These are phyloP conservation scores for Octomys mimax DNA, from an alignment of 2,797 vertebrate species.

Conservation along the genomic window DNA sequence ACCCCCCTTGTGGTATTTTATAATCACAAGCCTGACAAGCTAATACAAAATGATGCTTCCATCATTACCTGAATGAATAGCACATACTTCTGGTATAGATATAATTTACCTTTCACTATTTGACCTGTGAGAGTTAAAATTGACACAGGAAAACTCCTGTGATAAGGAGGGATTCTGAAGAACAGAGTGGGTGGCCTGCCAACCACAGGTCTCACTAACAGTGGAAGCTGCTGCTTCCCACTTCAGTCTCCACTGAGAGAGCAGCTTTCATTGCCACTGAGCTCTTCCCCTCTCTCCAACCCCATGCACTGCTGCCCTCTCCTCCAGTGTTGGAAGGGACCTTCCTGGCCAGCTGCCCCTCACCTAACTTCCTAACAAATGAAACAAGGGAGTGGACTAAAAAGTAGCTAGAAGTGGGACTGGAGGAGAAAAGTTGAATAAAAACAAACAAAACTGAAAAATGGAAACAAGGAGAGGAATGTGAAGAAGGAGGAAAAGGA, in stretches of 20 bases:
- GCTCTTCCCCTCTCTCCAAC: not conserved
- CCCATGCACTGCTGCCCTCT: not conserved
- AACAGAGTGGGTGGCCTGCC: not conserved
- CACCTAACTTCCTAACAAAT: not conserved
- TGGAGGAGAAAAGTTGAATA: not conserved
- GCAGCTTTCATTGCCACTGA: not conserved
- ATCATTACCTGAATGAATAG: not conserved
- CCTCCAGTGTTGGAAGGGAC: not conserved
- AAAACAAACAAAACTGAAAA: conserved; percentile 48
- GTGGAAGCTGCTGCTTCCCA: not conserved
- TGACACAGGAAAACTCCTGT: conserved; percentile 35
- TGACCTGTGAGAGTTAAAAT: not conserved
- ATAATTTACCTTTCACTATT: not conserved
- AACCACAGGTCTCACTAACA: not conserved
- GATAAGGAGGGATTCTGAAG: not conserved
- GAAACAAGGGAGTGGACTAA: not conserved
- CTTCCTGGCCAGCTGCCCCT: not conserved
- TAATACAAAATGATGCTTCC: not conserved
- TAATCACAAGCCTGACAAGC: not conserved
- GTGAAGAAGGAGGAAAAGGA: not conserved
- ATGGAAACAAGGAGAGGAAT: too few species aligned
- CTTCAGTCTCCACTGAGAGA: not conserved
- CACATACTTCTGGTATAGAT: not conserved
- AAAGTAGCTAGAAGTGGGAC: not conserved
- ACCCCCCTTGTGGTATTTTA: not conserved